Percentiles rank a stretch among this genome's conserved stretches.
Conservation (phyloP, 2,797 vertebrate species). For the Acanthurus leucopareius region DNA sequence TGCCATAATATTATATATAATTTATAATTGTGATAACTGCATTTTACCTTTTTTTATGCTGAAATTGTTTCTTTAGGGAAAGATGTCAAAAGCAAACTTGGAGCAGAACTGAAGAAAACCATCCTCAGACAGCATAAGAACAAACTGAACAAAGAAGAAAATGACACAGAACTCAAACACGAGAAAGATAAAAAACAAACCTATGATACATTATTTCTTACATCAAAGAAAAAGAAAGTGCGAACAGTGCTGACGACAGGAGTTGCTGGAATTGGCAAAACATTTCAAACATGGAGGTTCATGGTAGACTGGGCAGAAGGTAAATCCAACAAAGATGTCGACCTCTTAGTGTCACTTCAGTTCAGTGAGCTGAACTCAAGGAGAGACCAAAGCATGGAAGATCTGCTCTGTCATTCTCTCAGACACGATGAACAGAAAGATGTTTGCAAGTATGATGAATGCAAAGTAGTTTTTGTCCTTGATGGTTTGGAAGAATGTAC, state of each 20-base stretch:
- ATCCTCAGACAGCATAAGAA: background rate
- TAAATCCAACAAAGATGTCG: too few relatives aligned
- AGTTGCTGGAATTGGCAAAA: conserved; percentile 66
- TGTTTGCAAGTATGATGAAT: conserved; percentile 6
- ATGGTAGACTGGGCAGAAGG: conserved; percentile 32
- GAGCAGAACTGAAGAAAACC: background rate
- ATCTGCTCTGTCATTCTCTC: conserved; percentile 42
- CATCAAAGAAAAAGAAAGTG: background rate
- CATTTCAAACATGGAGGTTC: conserved; percentile 49
- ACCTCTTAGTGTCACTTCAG: conserved; percentile 47
- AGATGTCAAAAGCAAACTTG: rapidly evolving
- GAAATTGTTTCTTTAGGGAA: background rate
- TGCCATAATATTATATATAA: too few relatives aligned
- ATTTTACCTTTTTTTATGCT: background rate
- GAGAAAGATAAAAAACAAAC: background rate
- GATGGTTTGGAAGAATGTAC: conserved; percentile 72
- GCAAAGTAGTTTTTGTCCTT: conserved; percentile 63
- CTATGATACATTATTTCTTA: background rate
- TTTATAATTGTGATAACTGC: background rate
- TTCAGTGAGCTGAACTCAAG: conserved; percentile 62
- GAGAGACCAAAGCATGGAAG: conserved; percentile 28
- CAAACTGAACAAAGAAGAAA: rapidly evolving
- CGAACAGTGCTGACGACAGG: conserved; percentile 62
- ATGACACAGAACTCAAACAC: background rate
- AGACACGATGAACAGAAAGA: rapidly evolving